Evolutionary conservation across 92 coral and sea anemone species (phyloP).

Genomic region (Blastomussa wellsi): DNA sequence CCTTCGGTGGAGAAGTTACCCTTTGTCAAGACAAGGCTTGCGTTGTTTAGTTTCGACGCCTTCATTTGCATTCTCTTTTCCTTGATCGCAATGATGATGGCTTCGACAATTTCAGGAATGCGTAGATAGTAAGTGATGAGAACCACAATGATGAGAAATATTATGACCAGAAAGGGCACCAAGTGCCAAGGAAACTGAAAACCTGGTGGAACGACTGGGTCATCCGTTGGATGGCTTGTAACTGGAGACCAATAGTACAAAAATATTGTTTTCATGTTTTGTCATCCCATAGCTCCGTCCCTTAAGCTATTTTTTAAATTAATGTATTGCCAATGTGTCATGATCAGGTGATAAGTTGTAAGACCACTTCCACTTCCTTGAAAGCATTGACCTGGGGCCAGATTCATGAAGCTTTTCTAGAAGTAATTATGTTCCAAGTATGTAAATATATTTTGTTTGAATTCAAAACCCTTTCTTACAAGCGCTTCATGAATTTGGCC

Average conservation of each 20-base stretch:
- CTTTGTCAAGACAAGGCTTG: constrained; percentile 1
- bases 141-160: constrained; percentile 8
- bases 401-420: too few species aligned
- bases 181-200: constrained; percentile 40
- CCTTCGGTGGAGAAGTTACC: constrained; percentile 26
- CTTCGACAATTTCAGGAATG: constrained; percentile 16
- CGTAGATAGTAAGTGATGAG: constrained; percentile 19
- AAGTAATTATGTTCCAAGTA: too few species aligned
- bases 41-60: not conserved
- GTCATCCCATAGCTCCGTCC: too few species aligned
- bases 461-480: not conserved
- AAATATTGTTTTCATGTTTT: too few species aligned
- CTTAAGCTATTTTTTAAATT: too few species aligned
- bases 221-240: constrained; percentile 5
- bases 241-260: too few species aligned
- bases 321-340: too few species aligned
- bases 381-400: too few species aligned
- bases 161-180: constrained; percentile 28
- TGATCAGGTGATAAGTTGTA: too few species aligned
- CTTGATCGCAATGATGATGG: constrained; percentile 19
- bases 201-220: not conserved
- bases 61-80: constrained; percentile 12
- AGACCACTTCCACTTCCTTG: too few species aligned
- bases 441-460: too few species aligned
- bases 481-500: not conserved